phyloP scores from a whole-genome alignment of 2,888 invertebrate species.

The Bursaphelenchus okinawaensis region DNA sequence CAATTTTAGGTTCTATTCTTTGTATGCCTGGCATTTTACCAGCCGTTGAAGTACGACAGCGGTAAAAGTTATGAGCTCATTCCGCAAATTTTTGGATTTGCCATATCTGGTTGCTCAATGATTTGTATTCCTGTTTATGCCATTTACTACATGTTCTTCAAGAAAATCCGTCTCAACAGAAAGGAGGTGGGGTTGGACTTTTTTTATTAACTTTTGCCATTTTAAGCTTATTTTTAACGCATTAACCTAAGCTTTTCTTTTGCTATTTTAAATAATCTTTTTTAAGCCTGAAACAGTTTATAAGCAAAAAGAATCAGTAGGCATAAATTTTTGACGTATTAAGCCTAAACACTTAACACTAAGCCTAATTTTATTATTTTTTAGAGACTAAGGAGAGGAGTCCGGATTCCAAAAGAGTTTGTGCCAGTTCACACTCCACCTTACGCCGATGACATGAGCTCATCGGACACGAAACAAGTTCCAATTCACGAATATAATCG shows the following conservation, averaged over 20 bases:
- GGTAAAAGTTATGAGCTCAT: conserved; percentile 62
- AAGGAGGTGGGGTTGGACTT: conserved; percentile 11
- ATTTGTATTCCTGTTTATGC: conserved; percentile 79
- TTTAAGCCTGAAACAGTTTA: neutral
- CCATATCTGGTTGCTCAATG: conserved; percentile 76
- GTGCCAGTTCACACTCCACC: neutral
- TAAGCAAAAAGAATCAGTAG: no score
- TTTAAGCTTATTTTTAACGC: neutral
- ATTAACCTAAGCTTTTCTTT: neutral
- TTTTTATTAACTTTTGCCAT: neutral
- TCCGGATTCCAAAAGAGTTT: neutral
- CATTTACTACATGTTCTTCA: conserved; percentile 66
- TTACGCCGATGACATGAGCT: no score
- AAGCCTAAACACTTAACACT: no score
- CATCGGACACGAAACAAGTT: no score
- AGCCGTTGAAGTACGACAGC: conserved; percentile 69
- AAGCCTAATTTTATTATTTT: no score
- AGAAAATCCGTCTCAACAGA: neutral
- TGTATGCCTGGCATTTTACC: conserved; percentile 74
- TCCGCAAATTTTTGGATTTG: conserved; percentile 76
- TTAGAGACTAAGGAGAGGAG: neutral
- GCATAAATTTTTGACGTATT: no score
- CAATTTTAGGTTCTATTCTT: conserved; percentile 71
- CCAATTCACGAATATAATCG: no score
- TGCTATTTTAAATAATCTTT: neutral